phyloP scores from a whole-genome alignment of 1,140 invertebrate genomes.

The Diuraphis noxia region DNA sequence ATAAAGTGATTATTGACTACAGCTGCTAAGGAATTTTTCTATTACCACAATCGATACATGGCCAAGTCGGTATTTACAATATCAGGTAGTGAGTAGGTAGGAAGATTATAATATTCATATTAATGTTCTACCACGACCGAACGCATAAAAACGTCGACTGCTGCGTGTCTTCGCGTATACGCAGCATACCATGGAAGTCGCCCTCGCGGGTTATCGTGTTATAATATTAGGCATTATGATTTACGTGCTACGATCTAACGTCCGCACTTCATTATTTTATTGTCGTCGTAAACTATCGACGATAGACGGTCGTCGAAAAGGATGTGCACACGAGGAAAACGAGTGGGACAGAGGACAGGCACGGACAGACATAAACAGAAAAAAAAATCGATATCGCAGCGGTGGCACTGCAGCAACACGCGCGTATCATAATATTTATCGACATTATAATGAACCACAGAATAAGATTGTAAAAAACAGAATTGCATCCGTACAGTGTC shows the following conservation, averaged over 20 bases:
- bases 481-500: not conserved
- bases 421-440: constrained; percentile 1
- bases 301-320: constrained; percentile 10
- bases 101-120: not conserved
- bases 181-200: not conserved
- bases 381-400: constrained; percentile 18
- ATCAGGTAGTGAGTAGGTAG: not conserved
- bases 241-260: not conserved
- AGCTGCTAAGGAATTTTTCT: not conserved
- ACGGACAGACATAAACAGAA: not conserved
- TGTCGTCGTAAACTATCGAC: constrained; percentile 17
- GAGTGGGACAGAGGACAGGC: not conserved
- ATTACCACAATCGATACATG: not conserved
- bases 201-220: not conserved
- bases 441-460: constrained; percentile 4
- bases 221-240: constrained; percentile 16
- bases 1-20: not conserved
- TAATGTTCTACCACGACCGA: not conserved
- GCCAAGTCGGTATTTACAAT: not conserved
- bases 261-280: constrained; percentile 8
- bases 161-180: not conserved
- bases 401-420: not conserved
- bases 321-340: not conserved
- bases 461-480: constrained; percentile 19
- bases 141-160: not conserved